These are phyloP conservation scores for Busseola fusca DNA, from an alignment of 2,888 invertebrate genomes.

Conservation along the genomic window DNA sequence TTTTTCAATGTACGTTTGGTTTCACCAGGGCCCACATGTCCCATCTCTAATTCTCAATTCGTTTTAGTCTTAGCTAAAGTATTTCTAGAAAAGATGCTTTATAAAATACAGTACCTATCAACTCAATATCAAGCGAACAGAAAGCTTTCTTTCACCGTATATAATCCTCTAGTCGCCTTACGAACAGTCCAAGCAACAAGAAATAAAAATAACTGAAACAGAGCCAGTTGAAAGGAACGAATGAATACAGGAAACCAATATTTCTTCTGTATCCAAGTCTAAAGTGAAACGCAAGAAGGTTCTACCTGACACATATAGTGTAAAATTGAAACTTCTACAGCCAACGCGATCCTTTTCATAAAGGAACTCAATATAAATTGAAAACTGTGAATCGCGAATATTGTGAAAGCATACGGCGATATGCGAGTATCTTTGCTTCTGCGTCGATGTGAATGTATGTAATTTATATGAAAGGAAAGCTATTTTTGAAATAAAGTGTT, in stretches of 20 bases:
- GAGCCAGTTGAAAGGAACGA: conserved; percentile 29
- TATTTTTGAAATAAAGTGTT: conserved; percentile 50
- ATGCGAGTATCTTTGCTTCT: conserved; percentile 48
- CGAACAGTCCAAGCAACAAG: conserved; percentile 3
- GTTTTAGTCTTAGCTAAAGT: neutral
- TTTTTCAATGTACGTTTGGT: neutral
- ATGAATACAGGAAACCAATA: conserved; percentile 53
- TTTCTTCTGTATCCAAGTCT: conserved; percentile 48
- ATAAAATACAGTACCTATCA: conserved; percentile 2
- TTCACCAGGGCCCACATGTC: neutral
- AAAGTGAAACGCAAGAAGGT: conserved; percentile 52
- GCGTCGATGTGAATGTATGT: conserved; percentile 52
- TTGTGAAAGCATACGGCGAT: conserved; percentile 65
- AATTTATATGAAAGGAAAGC: conserved; percentile 45
- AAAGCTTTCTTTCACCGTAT: neutral
- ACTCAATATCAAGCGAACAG: neutral
- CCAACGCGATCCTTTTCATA: conserved; percentile 66
- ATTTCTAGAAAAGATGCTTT: neutral
- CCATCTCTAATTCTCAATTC: neutral
- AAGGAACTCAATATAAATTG: conserved; percentile 73
- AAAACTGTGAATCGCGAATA: conserved; percentile 73
- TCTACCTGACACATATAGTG: conserved; percentile 57
- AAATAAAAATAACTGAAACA: conserved; percentile 29
- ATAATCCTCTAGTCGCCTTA: conserved; percentile 25
- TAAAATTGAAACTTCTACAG: conserved; percentile 68